phyloP scores from a whole-genome alignment of 2,113 vertebrate species.

The Spermophilus dauricus region DNA sequence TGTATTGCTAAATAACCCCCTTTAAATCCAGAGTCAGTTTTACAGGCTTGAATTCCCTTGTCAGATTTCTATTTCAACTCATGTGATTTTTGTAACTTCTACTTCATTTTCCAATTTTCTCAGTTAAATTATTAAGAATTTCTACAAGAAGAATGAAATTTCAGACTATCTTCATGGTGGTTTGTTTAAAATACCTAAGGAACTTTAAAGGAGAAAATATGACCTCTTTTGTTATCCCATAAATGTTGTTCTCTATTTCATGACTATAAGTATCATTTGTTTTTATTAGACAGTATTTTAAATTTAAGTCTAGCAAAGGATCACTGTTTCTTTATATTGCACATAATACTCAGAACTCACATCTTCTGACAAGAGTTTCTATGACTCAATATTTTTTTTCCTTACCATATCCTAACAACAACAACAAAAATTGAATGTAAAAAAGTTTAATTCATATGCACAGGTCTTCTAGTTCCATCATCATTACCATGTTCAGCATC shows the following conservation, averaged over 20 bases:
- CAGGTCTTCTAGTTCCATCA: not conserved
- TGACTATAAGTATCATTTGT: not conserved
- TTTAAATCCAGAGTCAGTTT: not conserved
- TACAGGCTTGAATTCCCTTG: not conserved
- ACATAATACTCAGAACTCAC: not conserved
- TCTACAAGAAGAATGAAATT: conserved; percentile 17
- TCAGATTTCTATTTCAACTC: not conserved
- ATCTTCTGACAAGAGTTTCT: not conserved
- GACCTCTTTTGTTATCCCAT: not conserved
- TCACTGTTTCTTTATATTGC: not conserved
- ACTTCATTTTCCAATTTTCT: conserved; percentile 4
- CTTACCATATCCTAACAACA: not conserved
- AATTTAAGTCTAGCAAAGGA: not conserved
- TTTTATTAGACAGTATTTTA: not conserved
- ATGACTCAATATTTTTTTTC: not conserved
- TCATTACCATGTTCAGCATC: not conserved
- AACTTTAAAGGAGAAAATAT: conserved; percentile 31
- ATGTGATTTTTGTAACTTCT: conserved; percentile 6
- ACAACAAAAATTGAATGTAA: not conserved
- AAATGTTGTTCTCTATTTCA: not conserved
- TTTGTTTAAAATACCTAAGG: not conserved
- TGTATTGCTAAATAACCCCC: not conserved
- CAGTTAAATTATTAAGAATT: conserved; percentile 36
- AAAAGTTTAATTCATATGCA: not conserved
- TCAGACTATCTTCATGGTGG: not conserved